These are phyloP conservation scores for Microhierax caerulescens DNA, from an alignment of 2,797 vertebrate genomes.

Conservation along the genomic window DNA sequence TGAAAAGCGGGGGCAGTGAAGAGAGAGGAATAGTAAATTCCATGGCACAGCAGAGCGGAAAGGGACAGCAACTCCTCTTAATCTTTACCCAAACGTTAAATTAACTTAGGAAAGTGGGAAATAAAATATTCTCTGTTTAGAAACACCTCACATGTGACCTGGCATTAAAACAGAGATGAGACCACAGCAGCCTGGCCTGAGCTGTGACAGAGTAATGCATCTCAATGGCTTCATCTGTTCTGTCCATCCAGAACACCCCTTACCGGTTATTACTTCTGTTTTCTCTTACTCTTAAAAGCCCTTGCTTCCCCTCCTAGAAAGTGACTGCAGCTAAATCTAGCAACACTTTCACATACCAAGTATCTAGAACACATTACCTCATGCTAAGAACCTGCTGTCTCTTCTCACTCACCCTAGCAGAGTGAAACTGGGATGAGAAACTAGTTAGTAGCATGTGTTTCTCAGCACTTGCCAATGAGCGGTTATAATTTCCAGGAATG, in stretches of 20 bases:
- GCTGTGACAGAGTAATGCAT: not conserved
- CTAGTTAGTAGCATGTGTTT: not conserved
- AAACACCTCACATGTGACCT: not conserved
- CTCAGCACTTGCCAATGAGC: not conserved
- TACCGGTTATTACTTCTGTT: not conserved
- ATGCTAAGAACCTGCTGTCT: not conserved
- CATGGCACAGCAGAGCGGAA: not conserved
- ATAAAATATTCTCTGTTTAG: not conserved
- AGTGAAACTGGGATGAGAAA: not conserved
- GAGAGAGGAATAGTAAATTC: not conserved
- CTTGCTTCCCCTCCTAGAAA: not conserved
- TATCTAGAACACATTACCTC: not conserved
- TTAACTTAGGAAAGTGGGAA: not conserved
- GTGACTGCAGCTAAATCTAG: not conserved
- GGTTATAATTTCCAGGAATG: not conserved
- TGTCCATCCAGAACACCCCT: not conserved
- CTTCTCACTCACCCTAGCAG: not conserved
- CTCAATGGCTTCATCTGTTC: not conserved
- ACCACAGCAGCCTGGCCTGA: not conserved
- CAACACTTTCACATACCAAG: not conserved
- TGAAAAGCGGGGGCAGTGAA: too few species aligned
- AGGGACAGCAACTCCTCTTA: not conserved
- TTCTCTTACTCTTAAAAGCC: not conserved
- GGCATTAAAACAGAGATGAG: not conserved
- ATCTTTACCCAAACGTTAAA: not conserved